Evolutionary conservation across 1,140 invertebrate genomes (phyloP), one percentile per base, ranked within the genome.

Genomic region (Riptortus pedestris): DNA sequence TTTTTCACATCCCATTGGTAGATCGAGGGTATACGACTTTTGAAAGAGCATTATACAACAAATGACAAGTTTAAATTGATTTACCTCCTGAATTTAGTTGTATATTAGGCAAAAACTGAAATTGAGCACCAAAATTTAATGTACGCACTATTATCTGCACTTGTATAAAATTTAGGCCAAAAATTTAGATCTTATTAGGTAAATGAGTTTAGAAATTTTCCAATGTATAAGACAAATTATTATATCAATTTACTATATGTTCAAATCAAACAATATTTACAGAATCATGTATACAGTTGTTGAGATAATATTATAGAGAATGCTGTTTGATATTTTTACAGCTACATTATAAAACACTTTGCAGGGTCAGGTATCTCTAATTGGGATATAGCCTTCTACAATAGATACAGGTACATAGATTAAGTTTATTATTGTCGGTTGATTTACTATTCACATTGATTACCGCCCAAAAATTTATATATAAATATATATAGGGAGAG

Each of bases 291-390:
- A 63, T 51, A 67, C 63, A 65, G 60, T 63, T 65, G 59, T 67
- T 64, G 60, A 64, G 52, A 65, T 61, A 48, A 65, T 67, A 67
- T 66, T 69, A 66, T 62, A 62, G 64, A 63, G 60, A 64, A 65
- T 28, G 51, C 59, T 66, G 61, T 63, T 66, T 65, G 33, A 66
- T 64, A 66, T 67, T 65, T 69, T 66, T 67, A 67, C 64, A 67
- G 52, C 55, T 48, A 66, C 57, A 67, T n/a, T n/a, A 60, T 55
- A 60, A 62, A 64, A 69, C 66, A 63, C 64, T 48, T 67, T 69
- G 68, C 68, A 69, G 68, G 68, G 68, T 69, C 67, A 64, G 52
- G 65, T 66, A 66, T 67, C 67, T 67, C 66, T 62, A 51, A 62
- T 45, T 31, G 59, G 52, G 68, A 63, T 67, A 67, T 66, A 62